phyloP scores from a whole-genome alignment of 2,113 vertebrate species.

The Heliornis fulica region DNA sequence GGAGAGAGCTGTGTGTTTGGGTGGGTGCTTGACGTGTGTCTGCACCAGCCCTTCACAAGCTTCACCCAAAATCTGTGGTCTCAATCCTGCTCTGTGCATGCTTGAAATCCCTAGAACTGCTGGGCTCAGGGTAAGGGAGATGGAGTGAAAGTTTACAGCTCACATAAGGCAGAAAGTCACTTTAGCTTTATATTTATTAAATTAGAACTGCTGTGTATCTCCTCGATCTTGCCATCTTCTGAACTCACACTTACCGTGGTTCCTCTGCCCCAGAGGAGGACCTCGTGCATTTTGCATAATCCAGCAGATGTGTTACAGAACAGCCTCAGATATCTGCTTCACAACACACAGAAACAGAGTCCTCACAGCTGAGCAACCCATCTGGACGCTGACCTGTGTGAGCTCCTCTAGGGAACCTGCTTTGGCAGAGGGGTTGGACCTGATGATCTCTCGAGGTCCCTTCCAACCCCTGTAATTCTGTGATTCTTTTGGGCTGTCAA shows the following conservation, averaged over 20 bases:
- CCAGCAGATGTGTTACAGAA: background rate
- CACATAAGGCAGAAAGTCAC: background rate
- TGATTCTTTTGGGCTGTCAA: background rate
- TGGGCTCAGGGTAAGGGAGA: background rate
- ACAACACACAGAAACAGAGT: background rate
- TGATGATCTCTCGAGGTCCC: no score
- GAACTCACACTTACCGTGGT: background rate
- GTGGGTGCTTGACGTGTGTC: background rate
- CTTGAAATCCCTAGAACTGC: background rate
- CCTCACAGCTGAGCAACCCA: background rate
- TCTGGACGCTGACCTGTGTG: no score
- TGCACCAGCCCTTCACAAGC: background rate
- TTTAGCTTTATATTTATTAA: background rate
- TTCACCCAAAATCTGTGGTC: background rate
- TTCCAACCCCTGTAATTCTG: no score
- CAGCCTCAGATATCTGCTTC: background rate
- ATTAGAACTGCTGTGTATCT: background rate
- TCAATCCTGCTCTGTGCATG: fast-evolving
- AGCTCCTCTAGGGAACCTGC: no score
- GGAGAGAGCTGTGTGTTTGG: background rate
- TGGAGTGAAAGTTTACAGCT: background rate
- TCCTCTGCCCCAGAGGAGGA: background rate
- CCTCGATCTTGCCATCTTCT: background rate
- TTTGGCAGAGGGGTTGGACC: no score
- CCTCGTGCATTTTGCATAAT: background rate